Percentiles rank a stretch among this genome's conserved stretches.
phyloP scores from a whole-genome alignment of 2,888 invertebrate genomes.

The Euspilapteryx auroguttella region DNA sequence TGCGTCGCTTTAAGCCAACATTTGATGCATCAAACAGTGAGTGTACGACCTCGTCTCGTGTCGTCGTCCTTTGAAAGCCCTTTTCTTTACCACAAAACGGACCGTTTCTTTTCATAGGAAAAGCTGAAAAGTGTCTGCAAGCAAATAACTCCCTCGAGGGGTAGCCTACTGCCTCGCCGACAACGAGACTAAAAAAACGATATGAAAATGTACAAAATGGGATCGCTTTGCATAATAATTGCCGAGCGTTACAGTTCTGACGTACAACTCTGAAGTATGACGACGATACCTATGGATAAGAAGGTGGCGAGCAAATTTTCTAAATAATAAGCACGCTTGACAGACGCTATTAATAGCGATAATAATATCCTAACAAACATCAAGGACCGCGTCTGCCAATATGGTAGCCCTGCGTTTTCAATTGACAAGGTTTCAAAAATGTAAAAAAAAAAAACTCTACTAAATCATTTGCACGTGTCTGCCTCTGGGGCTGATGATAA shows the following conservation, averaged over 20 bases:
- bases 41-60: constrained; percentile 57
- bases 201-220: constrained; percentile 37
- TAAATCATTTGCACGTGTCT: too few species aligned
- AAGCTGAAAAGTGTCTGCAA: constrained; percentile 60
- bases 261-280: too few species aligned
- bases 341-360: too few species aligned
- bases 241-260: constrained; percentile 1
- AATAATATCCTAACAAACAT: too few species aligned
- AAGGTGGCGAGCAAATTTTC: too few species aligned
- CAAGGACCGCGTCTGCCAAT: too few species aligned
- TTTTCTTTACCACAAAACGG: constrained; percentile 58
- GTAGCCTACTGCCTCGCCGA: constrained; percentile 44
- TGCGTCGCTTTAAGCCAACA: constrained; percentile 45
- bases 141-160: constrained; percentile 59
- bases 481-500: too few species aligned
- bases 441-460: too few species aligned
- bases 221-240: constrained; percentile 13
- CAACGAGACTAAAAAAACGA: constrained; percentile 17
- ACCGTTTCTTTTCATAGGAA: constrained; percentile 60
- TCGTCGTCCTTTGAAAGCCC: constrained; percentile 61
- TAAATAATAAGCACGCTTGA: too few species aligned
- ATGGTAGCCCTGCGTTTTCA: too few species aligned
- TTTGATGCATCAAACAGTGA: constrained; percentile 45
- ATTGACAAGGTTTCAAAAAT: too few species aligned
- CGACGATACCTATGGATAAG: too few species aligned